Base-by-base conservation (phyloP, 1,140 invertebrate genomes). In the Euschistus heros region DNA sequence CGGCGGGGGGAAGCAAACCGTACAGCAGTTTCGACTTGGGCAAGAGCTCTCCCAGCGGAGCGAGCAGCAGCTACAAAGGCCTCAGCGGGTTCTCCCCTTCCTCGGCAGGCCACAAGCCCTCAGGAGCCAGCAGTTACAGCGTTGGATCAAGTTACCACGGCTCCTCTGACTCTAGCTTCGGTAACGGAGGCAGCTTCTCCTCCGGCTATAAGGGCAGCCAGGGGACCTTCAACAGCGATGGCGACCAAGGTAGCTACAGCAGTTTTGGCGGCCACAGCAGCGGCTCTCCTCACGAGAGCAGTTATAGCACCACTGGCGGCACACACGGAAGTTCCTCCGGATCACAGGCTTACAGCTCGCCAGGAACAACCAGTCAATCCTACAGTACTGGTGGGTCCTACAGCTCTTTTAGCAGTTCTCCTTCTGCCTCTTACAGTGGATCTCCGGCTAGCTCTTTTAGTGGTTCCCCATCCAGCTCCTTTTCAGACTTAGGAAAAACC, bases 61-160 rank as follows among this genome's bases (percentile, higher is more conserved):
- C 50, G n/a, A 20, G 18, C 37, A 65, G 64, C 55, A 46, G 20
- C 57, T 57, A 46, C n/a, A 61, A 42, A 22, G 52, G 20, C 13
- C 22, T 27, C 26, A 61, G 30, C 18, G 50, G 54, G 10, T 61
- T 52, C 47, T 63, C 62, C 2, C 62, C 62, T 6, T 52, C 62
- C 14, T 33, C 61, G 22, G 27, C 42, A 44, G 30, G 17, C 1
- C n/a, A 20, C 37, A 63, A 44, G 22, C 15, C 42, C 4, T 2
- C 27, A 1, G 30, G 30, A 24, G 50, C 14, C 22, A 54, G 33
- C 50, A 57, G 63, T 18, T 64, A 55, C 63, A 64, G 63, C 50
- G 50, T 22, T 0, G 50, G 24, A 3, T 54, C 50, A 20, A 63
- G 44, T 50, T 64, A 18, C 63, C 63, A 30, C 18, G 61, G 44